These are phyloP conservation scores for Zootoca vivipara DNA, from an alignment of 2,113 vertebrate species.

Conservation along the genomic window DNA sequence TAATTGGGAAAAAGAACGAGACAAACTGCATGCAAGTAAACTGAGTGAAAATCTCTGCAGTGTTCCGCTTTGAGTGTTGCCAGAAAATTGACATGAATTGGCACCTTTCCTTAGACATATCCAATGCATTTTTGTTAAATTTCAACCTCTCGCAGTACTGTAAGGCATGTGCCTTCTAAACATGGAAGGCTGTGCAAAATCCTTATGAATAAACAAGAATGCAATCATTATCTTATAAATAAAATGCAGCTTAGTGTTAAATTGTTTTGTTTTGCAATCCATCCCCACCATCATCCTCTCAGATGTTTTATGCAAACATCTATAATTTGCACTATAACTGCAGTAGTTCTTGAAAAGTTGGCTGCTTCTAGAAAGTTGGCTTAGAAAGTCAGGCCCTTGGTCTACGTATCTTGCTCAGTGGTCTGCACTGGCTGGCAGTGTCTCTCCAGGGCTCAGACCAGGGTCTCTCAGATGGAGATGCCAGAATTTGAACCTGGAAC, in stretches of 20 bases:
- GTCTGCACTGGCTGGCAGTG: no score
- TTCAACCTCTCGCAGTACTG: background rate
- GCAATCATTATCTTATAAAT: constrained; percentile 7
- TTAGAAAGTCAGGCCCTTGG: no score
- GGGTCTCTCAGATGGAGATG: no score
- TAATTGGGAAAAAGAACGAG: constrained; percentile 51
- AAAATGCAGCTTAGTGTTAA: background rate
- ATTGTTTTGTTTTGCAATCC: background rate
- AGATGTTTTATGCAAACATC: background rate
- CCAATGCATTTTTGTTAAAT: constrained; percentile 25
- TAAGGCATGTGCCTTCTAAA: background rate
- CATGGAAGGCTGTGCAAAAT: background rate
- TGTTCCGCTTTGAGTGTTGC: background rate
- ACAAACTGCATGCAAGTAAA: constrained; percentile 23
- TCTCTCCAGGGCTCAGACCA: no score
- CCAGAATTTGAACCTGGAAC: no score
- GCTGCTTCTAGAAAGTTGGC: background rate
- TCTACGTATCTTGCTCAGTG: no score
- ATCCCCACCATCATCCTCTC: background rate
- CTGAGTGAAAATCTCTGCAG: constrained; percentile 10
- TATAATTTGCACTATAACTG: background rate
- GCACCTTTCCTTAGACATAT: background rate
- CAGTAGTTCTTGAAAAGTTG: background rate
- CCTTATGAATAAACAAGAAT: constrained; percentile 30
- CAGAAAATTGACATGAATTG: constrained; percentile 3